Base-by-base conservation (phyloP, 2,888 invertebrate species). In the Drosophila borealis region DNA sequence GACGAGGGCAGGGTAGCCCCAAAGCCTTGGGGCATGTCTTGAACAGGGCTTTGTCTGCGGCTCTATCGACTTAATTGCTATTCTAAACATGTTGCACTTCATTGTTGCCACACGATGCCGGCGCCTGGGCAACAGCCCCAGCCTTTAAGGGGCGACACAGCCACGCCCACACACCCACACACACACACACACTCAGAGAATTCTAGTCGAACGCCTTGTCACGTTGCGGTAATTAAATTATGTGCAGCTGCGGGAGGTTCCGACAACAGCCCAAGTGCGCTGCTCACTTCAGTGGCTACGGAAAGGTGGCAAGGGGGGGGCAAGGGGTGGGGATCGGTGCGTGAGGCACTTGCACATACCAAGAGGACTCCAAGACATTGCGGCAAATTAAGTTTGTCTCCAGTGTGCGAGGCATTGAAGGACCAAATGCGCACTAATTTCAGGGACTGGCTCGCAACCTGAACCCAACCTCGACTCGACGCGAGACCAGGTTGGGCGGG, bases 41-140 rank as follows among this genome's bases (percentile, higher is more conserved):
- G 76, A 49, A 41, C 21, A 34, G 42, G 67, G 46, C 62, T 60
- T 59, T 59, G 70, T 46, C 70, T 54, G 48, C 21, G 46, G 63
- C 70, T 72, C 61, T 55, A 64, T 70, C 54, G 65, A 76, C 82
- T 84, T 87, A 84, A 84, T 84, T 84, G 78, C 80, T 80, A 84
- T 84, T 87, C 84, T 76, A 84, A 84, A 72, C 84, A 84, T 84
- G 87, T 67, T 84, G 84, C 80, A 81, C 74, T 80, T 74, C 80
- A 74, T 87, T 78, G 82, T 80, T 78, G 87, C 65, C 76, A 61
- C 65, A 74, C 70, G 48, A 70, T 68, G 55, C 55, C 36, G 51
- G 48, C 19, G 46, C 36, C 46, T 19, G 49, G 51, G n/a, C 34
- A 49, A 53, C 39, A 65, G 67, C 60, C 41, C 60, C 41, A 50